Conservation (phyloP, 2,797 vertebrate genomes). For the Phataginus tricuspis region DNA sequence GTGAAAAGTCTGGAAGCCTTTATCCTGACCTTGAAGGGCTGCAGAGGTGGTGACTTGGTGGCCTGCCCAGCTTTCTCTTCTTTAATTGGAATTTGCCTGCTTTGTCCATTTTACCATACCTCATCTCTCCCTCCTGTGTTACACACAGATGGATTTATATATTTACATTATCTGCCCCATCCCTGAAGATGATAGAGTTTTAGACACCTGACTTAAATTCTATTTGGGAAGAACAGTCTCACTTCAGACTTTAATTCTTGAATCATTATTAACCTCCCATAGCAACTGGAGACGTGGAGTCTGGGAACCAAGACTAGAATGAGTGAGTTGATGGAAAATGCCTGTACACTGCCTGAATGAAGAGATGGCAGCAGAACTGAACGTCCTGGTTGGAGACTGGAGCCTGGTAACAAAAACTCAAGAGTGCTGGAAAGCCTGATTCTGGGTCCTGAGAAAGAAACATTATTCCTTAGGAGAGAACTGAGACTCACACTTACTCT, state of each 20-base stretch:
- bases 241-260: slow-evolving; percentile 69
- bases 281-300: slow-evolving; percentile 69
- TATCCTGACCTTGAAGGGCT: neutral
- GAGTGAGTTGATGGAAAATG: slow-evolving; percentile 40
- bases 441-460: slow-evolving; percentile 21
- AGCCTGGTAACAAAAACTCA: slow-evolving; percentile 34
- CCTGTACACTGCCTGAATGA: slow-evolving; percentile 1
- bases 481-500: neutral
- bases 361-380: neutral
- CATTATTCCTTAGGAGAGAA: neutral
- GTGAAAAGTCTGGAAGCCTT: neutral
- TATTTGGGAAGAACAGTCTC: slow-evolving; percentile 39
- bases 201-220: neutral
- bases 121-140: slow-evolving; percentile 39
- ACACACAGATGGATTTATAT: neutral
- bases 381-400: neutral
- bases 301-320: slow-evolving; percentile 55
- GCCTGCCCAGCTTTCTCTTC: neutral
- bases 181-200: neutral
- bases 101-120: slow-evolving; percentile 12
- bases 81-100: slow-evolving; percentile 34
- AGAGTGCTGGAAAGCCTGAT: neutral
- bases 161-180: neutral
- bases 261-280: slow-evolving; percentile 51
- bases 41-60: neutral